These are phyloP conservation scores for Chrosomus eos DNA, from an alignment of 2,797 vertebrate genomes.

Conservation along the genomic window DNA sequence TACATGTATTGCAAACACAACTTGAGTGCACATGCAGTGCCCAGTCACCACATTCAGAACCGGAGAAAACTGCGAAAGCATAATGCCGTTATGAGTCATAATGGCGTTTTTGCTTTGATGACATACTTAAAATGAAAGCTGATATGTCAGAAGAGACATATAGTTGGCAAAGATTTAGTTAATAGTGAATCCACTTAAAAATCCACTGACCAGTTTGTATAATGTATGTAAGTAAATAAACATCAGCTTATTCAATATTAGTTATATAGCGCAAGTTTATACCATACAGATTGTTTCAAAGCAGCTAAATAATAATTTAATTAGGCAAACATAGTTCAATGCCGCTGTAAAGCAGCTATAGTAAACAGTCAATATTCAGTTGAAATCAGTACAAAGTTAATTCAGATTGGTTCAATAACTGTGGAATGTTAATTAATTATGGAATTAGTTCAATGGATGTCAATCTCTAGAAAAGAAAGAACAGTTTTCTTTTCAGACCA, in stretches of 20 bases:
- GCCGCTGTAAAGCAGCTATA: neutral
- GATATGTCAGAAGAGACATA: neutral
- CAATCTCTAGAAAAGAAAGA: slow-evolving; percentile 24
- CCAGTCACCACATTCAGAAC: neutral
- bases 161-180: neutral
- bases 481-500: slow-evolving; percentile 21
- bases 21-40: neutral
- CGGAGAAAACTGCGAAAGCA: neutral
- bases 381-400: neutral
- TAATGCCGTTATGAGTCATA: neutral
- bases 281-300: no score
- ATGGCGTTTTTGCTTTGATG: neutral
- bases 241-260: neutral
- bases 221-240: neutral
- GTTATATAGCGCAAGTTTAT: no score
- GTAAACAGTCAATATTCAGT: neutral
- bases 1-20: neutral
- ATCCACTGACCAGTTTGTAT: neutral
- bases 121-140: neutral
- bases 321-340: no score
- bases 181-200: neutral
- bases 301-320: no score
- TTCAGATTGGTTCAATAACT: neutral
- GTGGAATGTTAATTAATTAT: neutral
- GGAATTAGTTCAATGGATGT: neutral